Conservation (phyloP, 2,113 vertebrate species). For the Patagioenas fasciata region DNA sequence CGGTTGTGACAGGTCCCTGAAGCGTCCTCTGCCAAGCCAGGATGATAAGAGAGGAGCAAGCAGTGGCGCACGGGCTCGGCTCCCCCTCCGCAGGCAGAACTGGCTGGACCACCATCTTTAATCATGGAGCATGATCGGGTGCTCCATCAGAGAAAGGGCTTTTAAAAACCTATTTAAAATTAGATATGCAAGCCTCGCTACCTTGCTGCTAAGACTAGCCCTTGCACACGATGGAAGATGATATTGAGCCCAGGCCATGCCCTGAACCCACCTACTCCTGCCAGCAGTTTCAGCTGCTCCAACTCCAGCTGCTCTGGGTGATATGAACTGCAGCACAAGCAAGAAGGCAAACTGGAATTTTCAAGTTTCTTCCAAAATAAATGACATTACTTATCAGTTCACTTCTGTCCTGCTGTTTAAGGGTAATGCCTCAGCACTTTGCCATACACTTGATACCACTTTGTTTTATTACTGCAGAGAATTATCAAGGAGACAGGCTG, state of each 20-base stretch:
- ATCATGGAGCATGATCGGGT: background rate
- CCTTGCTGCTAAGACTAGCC: background rate
- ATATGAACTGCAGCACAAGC: background rate
- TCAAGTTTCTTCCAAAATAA: background rate
- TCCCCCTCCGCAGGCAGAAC: background rate
- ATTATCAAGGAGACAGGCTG: background rate
- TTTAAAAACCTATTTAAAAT: background rate
- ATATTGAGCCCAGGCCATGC: background rate
- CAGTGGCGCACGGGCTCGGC: background rate
- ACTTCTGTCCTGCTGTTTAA: background rate
- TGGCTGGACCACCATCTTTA: fast-evolving
- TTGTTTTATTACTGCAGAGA: background rate
- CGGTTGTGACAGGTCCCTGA: background rate
- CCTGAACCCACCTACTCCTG: background rate
- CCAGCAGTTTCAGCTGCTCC: background rate
- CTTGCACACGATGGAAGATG: background rate
- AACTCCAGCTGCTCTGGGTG: too few species aligned
- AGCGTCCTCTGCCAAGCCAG: background rate
- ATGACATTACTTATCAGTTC: background rate
- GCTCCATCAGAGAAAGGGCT: background rate
- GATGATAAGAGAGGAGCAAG: background rate
- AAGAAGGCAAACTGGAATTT: background rate
- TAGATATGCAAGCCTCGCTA: fast-evolving
- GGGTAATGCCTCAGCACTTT: background rate
- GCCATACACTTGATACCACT: background rate